Conservation (phyloP, 35 echinoderm and acorn worm species). For the Anneissia japonica region DNA sequence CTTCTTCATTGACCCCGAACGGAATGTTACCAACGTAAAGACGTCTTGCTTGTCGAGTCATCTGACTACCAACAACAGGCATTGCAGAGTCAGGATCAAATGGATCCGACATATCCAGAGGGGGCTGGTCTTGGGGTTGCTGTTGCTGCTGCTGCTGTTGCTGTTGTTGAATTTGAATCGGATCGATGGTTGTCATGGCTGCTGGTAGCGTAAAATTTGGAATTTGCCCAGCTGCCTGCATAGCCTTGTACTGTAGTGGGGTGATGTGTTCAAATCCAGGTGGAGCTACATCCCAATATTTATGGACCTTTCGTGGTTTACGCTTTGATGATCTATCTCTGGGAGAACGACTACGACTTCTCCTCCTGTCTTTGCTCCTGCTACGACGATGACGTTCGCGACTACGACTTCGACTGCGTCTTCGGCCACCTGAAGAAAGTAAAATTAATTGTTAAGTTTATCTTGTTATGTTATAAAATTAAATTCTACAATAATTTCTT, state of each 20-base stretch:
- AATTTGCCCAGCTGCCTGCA: conserved; percentile 36
- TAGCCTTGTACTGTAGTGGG: conserved; percentile 80
- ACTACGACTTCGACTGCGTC: background rate
- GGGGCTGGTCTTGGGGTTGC: background rate
- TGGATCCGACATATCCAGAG: background rate
- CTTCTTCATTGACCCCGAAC: conserved; percentile 94
- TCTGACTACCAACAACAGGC: conserved; percentile 90
- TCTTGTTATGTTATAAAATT: background rate
- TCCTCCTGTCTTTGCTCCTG: background rate
- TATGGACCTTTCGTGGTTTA: conserved; percentile 65
- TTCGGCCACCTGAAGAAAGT: background rate
- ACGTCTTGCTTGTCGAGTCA: conserved; percentile 89
- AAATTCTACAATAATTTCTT: background rate
- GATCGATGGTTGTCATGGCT: background rate
- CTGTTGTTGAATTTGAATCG: background rate
- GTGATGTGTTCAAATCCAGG: conserved; percentile 88
- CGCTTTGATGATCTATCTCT: conserved; percentile 16
- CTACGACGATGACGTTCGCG: background rate
- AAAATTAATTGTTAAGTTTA: background rate
- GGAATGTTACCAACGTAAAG: conserved; percentile 98
- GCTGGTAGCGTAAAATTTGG: background rate
- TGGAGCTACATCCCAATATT: conserved; percentile 94
- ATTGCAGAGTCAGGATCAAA: conserved; percentile 40
- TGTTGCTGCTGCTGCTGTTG: background rate
- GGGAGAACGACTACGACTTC: background rate